Percentiles rank a stretch among this genome's conserved stretches.
These are phyloP conservation scores for Synanthedon andrenaeformis DNA, from an alignment of 2,888 invertebrate genomes.

Conservation along the genomic window DNA sequence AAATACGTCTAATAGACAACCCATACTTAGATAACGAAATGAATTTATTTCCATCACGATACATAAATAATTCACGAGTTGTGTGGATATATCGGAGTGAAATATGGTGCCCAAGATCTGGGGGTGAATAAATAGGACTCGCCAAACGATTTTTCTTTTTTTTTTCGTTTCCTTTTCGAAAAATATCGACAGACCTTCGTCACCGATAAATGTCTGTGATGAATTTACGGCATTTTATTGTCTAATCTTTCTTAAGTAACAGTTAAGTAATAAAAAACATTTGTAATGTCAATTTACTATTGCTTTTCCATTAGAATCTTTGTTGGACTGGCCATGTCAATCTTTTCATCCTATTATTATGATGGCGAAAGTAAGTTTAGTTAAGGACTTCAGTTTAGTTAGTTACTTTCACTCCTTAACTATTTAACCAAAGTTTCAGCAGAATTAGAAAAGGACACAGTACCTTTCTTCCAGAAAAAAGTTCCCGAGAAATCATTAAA, in stretches of 20 bases:
- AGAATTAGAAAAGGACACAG: no score
- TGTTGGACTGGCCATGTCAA: no score
- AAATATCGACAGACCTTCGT: slow-evolving; percentile 3
- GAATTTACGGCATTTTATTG: slow-evolving; percentile 23
- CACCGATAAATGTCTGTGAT: slow-evolving; percentile 11
- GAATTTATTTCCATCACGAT: slow-evolving; percentile 45
- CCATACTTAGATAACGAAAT: slow-evolving; percentile 22
- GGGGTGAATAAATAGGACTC: slow-evolving; percentile 39
- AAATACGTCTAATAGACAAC: not conserved
- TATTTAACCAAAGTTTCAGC: no score
- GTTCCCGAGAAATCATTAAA: no score
- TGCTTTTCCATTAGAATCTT: no score
- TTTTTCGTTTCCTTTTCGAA: slow-evolving; percentile 12
- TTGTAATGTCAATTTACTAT: no score
- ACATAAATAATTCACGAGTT: slow-evolving; percentile 59
- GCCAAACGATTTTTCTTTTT: slow-evolving; percentile 20
- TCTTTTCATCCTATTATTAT: no score
- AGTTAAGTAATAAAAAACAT: no score
- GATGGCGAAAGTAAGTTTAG: no score
- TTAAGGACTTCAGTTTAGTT: no score
- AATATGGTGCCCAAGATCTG: slow-evolving; percentile 41
- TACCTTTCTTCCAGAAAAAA: no score
- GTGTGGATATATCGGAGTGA: slow-evolving; percentile 38
- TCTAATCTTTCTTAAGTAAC: not conserved
- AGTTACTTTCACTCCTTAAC: no score